Evolutionary conservation across 2,888 invertebrate species (phyloP).

Genomic region (Glaucopsyche alexis): DNA sequence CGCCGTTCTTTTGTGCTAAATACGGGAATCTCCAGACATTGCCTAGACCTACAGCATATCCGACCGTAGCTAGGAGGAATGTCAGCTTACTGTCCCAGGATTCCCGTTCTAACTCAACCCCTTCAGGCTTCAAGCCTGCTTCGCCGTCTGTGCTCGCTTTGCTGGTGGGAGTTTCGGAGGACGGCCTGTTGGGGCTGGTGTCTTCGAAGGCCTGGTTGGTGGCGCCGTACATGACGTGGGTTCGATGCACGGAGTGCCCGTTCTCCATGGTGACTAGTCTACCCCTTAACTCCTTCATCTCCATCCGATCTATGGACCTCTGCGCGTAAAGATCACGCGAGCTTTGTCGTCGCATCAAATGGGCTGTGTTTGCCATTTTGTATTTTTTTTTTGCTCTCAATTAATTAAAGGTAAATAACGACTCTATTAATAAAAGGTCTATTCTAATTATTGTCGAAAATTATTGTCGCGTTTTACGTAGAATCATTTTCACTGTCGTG

Average conservation of each 20-base stretch:
- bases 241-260: slow-evolving; percentile 71
- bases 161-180: slow-evolving; percentile 74
- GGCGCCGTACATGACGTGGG: slow-evolving; percentile 87
- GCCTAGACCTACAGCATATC: slow-evolving; percentile 95
- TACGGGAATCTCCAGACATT: slow-evolving; percentile 98
- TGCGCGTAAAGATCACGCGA: slow-evolving; percentile 91
- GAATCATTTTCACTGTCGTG: slow-evolving; percentile 63
- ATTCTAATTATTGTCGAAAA: slow-evolving; percentile 43
- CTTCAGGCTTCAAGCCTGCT: slow-evolving; percentile 84
- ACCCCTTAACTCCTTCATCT: slow-evolving; percentile 91
- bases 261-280: slow-evolving; percentile 87
- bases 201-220: slow-evolving; percentile 90
- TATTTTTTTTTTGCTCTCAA: slow-evolving; percentile 20
- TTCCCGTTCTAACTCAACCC: slow-evolving; percentile 88
- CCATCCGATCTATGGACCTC: slow-evolving; percentile 90
- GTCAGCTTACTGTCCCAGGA: slow-evolving; percentile 97
- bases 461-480: slow-evolving; percentile 38
- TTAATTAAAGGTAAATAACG: not conserved
- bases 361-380: slow-evolving; percentile 93
- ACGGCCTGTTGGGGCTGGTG: slow-evolving; percentile 67
- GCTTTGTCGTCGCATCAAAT: slow-evolving; percentile 92
- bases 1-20: slow-evolving; percentile 96
- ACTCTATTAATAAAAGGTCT: slow-evolving; percentile 12
- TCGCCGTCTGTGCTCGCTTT: slow-evolving; percentile 83
- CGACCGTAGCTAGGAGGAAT: slow-evolving; percentile 95